These are phyloP conservation scores for Heliopora coerulea DNA, from an alignment of 92 coral and sea anemone species.

Conservation along the genomic window DNA sequence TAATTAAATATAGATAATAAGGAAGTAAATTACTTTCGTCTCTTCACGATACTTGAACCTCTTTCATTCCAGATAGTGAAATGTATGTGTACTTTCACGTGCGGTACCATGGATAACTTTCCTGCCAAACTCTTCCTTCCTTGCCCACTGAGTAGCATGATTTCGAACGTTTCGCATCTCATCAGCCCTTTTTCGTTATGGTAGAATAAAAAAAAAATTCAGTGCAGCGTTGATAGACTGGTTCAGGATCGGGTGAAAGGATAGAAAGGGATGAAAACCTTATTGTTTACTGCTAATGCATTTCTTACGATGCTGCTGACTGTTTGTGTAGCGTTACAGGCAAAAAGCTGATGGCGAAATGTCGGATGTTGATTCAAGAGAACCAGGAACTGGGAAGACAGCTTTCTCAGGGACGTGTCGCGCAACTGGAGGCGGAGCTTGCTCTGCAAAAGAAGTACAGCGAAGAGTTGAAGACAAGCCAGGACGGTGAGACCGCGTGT, in stretches of 20 bases:
- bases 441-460: constrained; percentile 97
- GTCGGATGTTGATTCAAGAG: constrained; percentile 97
- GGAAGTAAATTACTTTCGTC: too few species aligned
- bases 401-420: constrained; percentile 95
- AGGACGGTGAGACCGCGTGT: constrained; percentile 70
- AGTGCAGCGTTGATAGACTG: neutral
- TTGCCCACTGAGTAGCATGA: too few species aligned
- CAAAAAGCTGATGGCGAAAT: constrained; percentile 97
- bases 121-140: too few species aligned
- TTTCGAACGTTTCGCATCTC: too few species aligned
- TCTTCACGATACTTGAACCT: too few species aligned
- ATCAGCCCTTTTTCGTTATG: too few species aligned
- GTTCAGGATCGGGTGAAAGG: too few species aligned
- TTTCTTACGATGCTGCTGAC: constrained; percentile 6
- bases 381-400: constrained; percentile 97
- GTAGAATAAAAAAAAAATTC: neutral
- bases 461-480: constrained; percentile 94
- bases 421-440: constrained; percentile 94
- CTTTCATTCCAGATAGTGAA: too few species aligned
- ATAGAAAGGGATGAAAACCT: too few species aligned
- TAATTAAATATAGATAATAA: too few species aligned
- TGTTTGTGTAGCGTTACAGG: constrained; percentile 82
- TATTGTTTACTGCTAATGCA: neutral
- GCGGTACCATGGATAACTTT: too few species aligned
- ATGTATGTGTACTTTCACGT: too few species aligned